Percentiles rank a stretch among this genome's conserved stretches.
These are phyloP conservation scores for Eleutherodactylus coqui DNA, from an alignment of 2,797 vertebrate genomes.

Conservation along the genomic window DNA sequence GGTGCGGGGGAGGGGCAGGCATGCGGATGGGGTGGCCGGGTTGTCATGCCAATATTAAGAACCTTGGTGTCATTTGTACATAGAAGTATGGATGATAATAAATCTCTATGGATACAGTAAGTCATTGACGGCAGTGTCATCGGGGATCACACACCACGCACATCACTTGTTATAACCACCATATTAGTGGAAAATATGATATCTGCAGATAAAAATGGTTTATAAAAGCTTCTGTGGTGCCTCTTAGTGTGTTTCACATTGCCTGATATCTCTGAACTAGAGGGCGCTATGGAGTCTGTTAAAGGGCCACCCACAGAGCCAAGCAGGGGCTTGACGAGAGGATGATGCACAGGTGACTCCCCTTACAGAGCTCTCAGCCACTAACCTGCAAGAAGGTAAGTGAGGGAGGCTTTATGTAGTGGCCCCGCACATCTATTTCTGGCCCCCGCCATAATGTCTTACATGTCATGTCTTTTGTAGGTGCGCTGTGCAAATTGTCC, in stretches of 20 bases:
- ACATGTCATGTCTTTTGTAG: too few relatives aligned
- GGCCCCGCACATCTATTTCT: too few relatives aligned
- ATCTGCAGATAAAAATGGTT: not conserved
- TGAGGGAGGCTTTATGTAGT: too few relatives aligned
- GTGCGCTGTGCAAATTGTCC: too few relatives aligned
- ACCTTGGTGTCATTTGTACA: not conserved
- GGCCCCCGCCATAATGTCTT: too few relatives aligned
- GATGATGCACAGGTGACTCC: too few relatives aligned
- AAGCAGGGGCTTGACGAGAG: not conserved
- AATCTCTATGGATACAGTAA: constrained; percentile 38
- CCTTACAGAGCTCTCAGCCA: too few relatives aligned
- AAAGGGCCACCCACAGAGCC: not conserved
- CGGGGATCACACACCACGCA: not conserved
- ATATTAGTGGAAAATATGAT: not conserved
- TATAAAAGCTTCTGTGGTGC: not conserved
- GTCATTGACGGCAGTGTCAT: constrained; percentile 10
- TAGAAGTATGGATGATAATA: constrained; percentile 14
- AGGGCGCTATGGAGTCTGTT: not conserved
- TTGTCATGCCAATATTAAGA: constrained; percentile 47
- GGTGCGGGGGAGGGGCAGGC: not conserved
- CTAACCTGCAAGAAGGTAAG: too few relatives aligned
- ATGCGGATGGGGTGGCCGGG: not conserved
- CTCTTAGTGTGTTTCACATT: not conserved
- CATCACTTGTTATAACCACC: not conserved
- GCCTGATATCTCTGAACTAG: not conserved